Evolutionary conservation across 2,113 vertebrate genomes (phyloP), one percentile per base, ranked within the genome.

Genomic region (Hippocampus barbouri): DNA sequence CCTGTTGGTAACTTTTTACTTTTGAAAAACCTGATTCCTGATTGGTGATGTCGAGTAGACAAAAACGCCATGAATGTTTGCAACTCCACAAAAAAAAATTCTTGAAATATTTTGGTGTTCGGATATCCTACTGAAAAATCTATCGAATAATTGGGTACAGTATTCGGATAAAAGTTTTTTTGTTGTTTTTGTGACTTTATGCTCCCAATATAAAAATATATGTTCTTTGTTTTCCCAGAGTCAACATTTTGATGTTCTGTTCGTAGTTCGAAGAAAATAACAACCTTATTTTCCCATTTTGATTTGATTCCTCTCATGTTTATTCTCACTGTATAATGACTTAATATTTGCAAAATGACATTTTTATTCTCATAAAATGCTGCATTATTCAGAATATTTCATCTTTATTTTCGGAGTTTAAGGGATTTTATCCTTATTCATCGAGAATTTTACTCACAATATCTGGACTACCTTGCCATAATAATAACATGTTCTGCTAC

Each of bases 1-100:
- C 53, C 63, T 30, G 68, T 70, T 23, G 74, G 54, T 67, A 66
- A 73, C 82, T 65, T 77, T 79, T 70, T 34, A 68, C 45, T 70
- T 59, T 63, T 77, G 64, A 69, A 66, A 71, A 75, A 64, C 67
- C 78, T 76, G 57, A 77, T 30, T 82, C 67, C 78, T 77, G 57
- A 77, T 30, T 82, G 45, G 60, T 78, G 81, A 85, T 83, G 67
- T 81, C 80, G 79, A 85, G 75, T 73, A 88, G 80, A 79, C 72
- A 38, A 61, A 64, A 40, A 85, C 81, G 75, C 68, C 34, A 84
- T 86, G 87, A 73, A 81, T 38, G 69, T 51, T 54, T 62, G 57
- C 30, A 49, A 59, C 60, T 78, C 80, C 84, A 85, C 78, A 83
- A 85, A 60, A 57, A 53, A 38, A 38, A 6, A 38, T 38, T 38